Conservation (phyloP, 2,888 invertebrate genomes). For the Erynnis tages region DNA sequence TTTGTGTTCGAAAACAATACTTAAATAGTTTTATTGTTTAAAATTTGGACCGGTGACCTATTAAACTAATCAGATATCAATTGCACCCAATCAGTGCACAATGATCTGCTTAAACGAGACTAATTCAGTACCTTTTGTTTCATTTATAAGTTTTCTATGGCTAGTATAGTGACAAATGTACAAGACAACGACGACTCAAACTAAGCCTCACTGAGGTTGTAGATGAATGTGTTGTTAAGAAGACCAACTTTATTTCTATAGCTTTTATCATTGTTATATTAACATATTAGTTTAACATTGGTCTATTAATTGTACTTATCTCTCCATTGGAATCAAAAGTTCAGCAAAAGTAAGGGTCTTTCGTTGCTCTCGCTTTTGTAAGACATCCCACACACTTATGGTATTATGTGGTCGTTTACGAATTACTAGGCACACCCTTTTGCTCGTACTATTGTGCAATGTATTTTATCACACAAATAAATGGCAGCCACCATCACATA, state of each 20-base stretch:
- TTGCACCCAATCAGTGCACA: slow-evolving; percentile 14
- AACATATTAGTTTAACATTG: too few species aligned
- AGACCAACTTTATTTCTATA: too few species aligned
- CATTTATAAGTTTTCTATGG: too few species aligned
- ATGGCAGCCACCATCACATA: too few species aligned
- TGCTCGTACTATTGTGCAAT: background rate
- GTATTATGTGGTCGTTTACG: slow-evolving; percentile 3
- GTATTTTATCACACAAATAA: background rate
- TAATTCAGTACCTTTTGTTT: background rate
- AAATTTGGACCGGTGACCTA: slow-evolving; percentile 53
- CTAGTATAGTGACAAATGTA: too few species aligned
- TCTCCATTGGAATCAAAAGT: slow-evolving; percentile 17
- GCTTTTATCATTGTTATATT: too few species aligned
- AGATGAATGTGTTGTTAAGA: too few species aligned
- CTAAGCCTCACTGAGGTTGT: too few species aligned
- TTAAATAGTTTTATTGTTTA: slow-evolving; percentile 68
- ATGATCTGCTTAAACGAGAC: background rate
- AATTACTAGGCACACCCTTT: background rate
- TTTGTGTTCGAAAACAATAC: slow-evolving; percentile 74
- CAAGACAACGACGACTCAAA: too few species aligned
- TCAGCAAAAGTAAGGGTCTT: slow-evolving; percentile 21
- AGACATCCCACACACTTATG: slow-evolving; percentile 12
- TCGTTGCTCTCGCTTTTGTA: slow-evolving; percentile 15
- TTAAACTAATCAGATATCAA: slow-evolving; percentile 42
- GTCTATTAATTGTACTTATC: too few species aligned